Percentiles rank a stretch among this genome's conserved stretches.
Conservation (phyloP, 2,113 vertebrate species). For the Sebastes fasciatus region DNA sequence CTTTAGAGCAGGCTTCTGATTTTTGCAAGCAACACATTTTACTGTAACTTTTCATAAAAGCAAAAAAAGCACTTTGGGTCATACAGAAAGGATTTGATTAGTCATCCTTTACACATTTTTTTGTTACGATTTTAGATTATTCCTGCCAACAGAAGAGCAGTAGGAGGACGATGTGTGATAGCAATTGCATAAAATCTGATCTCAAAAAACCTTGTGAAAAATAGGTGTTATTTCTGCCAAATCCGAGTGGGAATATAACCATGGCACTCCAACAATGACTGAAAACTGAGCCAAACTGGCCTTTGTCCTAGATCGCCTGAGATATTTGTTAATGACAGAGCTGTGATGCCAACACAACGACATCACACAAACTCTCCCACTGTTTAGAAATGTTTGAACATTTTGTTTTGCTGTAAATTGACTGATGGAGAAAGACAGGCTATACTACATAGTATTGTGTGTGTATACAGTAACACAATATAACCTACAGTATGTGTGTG, state of each 20-base stretch:
- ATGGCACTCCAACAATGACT: conserved; percentile 5
- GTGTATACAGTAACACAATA: background rate
- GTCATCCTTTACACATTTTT: background rate
- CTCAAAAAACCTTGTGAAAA: background rate
- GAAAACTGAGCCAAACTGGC: conserved; percentile 13
- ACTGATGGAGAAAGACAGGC: background rate
- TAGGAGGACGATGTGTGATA: background rate
- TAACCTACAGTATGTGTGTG: background rate
- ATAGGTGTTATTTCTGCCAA: background rate
- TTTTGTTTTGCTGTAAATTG: background rate
- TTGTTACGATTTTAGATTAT: background rate
- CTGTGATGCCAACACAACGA: conserved; percentile 27
- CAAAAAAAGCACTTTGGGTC: background rate
- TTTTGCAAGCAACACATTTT: background rate
- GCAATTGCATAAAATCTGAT: background rate
- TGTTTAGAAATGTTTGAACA: background rate
- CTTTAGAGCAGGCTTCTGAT: background rate
- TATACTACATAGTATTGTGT: background rate
- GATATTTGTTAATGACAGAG: conserved; percentile 41
- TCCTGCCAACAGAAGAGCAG: background rate
- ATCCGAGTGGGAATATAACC: conserved; percentile 11
- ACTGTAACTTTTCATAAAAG: background rate
- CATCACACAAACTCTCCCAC: background rate
- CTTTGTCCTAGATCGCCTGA: conserved; percentile 33
- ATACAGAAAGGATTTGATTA: background rate